phyloP scores from a whole-genome alignment of 1,140 invertebrate genomes.

The Drosophila burlai region DNA sequence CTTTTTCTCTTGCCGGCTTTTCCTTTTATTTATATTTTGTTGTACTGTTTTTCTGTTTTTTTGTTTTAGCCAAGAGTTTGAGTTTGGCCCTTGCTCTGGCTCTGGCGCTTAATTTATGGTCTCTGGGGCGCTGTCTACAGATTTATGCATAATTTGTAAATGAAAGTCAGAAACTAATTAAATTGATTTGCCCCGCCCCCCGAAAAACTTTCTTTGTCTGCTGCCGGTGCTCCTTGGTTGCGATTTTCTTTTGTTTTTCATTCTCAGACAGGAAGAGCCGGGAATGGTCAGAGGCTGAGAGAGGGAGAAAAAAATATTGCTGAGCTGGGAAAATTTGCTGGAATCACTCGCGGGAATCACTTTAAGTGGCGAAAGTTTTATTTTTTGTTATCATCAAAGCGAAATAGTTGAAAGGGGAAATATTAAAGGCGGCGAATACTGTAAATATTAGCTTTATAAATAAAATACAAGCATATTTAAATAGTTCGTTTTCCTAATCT shows the following conservation, averaged over 20 bases:
- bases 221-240: conserved; percentile 3
- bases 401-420: neutral
- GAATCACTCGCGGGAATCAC: conserved; percentile 16
- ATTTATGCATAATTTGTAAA: conserved; percentile 83
- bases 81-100: conserved; percentile 48
- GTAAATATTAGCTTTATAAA: neutral
- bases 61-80: conserved; percentile 49
- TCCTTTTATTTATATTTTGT: conserved; percentile 7
- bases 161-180: conserved; percentile 83
- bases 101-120: conserved; percentile 77
- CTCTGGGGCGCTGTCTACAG: conserved; percentile 80
- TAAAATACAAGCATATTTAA: neutral
- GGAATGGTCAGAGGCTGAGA: conserved; percentile 17
- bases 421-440: neutral
- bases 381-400: neutral
- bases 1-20: conserved; percentile 31
- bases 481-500: neutral
- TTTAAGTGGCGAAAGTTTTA: conserved; percentile 11
- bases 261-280: conserved; percentile 10
- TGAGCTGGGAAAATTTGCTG: conserved; percentile 15
- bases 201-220: conserved; percentile 41
- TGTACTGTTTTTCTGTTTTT: neutral
- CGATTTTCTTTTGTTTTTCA: conserved; percentile 42
- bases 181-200: conserved; percentile 68
- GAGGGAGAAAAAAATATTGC: neutral